These are phyloP conservation scores for Netelia virgata DNA, from an alignment of 2,888 invertebrate species.

Conservation along the genomic window DNA sequence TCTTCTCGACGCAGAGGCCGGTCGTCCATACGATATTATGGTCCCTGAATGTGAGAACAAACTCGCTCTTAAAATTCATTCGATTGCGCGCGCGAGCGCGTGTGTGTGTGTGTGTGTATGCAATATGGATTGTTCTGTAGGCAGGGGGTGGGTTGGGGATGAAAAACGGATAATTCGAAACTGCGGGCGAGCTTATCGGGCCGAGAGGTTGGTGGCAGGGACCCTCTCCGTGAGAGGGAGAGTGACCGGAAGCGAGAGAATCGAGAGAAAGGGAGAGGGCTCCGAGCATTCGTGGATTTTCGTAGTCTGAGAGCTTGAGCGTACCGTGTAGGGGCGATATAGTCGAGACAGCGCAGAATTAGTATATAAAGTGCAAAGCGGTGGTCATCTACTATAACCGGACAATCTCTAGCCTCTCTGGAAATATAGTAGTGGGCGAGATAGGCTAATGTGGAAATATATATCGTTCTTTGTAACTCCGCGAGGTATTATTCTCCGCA, in stretches of 20 bases:
- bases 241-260: constrained; percentile 59
- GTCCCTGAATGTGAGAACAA: constrained; percentile 18
- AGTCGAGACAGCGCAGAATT: constrained; percentile 43
- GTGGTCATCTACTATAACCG: constrained; percentile 76
- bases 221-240: constrained; percentile 44
- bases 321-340: constrained; percentile 58
- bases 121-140: too few species aligned
- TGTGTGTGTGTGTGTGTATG: not conserved
- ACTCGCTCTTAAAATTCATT: constrained; percentile 44
- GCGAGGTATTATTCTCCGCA: constrained; percentile 2
- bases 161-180: constrained; percentile 62
- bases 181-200: constrained; percentile 55
- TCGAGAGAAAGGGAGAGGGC: constrained; percentile 40
- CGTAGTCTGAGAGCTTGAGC: constrained; percentile 18
- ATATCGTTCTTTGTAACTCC: constrained; percentile 51
- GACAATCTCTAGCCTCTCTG: constrained; percentile 58
- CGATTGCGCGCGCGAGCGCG: not conserved
- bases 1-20: not conserved
- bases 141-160: not conserved
- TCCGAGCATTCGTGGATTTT: constrained; percentile 43
- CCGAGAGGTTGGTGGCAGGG: constrained; percentile 23
- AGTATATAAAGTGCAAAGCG: constrained; percentile 70
- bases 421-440: constrained; percentile 66
- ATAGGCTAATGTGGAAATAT: constrained; percentile 71
- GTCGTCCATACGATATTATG: constrained; percentile 19